Conservation (phyloP, 2,113 vertebrate genomes). For the Scartelaos histophorus region DNA sequence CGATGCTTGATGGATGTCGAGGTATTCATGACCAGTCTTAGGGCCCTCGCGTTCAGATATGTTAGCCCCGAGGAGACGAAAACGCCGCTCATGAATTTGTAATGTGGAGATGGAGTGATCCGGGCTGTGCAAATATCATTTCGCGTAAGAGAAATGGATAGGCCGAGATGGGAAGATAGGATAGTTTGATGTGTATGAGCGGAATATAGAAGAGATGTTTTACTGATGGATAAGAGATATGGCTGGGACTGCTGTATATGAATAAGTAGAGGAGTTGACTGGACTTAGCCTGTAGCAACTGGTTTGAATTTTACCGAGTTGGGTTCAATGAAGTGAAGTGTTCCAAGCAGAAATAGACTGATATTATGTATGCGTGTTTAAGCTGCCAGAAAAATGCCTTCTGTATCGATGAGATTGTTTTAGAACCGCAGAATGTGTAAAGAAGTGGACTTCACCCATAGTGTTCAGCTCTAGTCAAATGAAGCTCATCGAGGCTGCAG, state of each 20-base stretch:
- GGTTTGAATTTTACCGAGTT: too few species aligned
- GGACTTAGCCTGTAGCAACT: too few species aligned
- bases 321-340: too few species aligned
- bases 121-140: conserved; percentile 1
- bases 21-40: neutral
- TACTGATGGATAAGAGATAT: neutral
- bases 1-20: neutral
- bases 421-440: too few species aligned
- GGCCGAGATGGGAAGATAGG: neutral
- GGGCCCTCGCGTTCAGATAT: neutral
- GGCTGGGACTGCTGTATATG: neutral
- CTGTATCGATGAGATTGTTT: too few species aligned
- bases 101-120: neutral
- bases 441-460: too few species aligned
- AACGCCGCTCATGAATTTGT: conserved; percentile 6
- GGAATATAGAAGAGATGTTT: neutral
- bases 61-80: neutral
- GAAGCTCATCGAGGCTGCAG: too few species aligned
- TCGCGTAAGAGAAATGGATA: neutral
- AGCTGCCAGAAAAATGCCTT: too few species aligned
- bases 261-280: neutral
- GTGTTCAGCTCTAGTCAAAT: too few species aligned
- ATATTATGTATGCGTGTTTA: too few species aligned
- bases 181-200: neutral
- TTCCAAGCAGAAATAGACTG: too few species aligned